Base-by-base conservation (phyloP, 2,888 invertebrate genomes). In the Idaea dimidiata region DNA sequence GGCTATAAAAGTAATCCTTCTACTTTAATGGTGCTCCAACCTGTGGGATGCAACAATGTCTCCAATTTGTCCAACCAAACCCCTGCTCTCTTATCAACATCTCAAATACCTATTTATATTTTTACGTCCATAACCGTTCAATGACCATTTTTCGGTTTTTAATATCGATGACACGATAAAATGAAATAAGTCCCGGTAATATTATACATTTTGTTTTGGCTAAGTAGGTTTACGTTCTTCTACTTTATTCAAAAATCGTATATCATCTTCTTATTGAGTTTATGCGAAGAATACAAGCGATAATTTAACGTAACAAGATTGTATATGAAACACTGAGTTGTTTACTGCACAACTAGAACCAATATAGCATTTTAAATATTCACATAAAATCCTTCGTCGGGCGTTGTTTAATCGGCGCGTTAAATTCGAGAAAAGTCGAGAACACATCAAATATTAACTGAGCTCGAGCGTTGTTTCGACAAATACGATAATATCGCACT, bases 341-440 rank as follows among this genome's bases (percentile, higher is more conserved):
- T 82, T 83, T 82, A 82, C 75, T 76, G 77, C 78, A 80, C 75
- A 87, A 87, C 86, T 89, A 87, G 80, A 87, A 89, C 88, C 91
- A 87, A 91, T 91, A 90, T 84, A 90, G 79, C 87, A 88, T 86
- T 89, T 91, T 88, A 90, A 91, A 89, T 89, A 91, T 91, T 91
- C 88, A 91, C 83, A 87, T 82, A 87, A 88, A 91, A 91, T 89
- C 88, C 87, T 88, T 86, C 86, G 86, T 86, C 81, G 75, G 78
- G 82, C 86, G 86, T 86, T 89, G 88, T 90, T 89, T 91, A 91
- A 90, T 91, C 89, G 90, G 85, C 85, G 85, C 87, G 87, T 90
- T 89, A 89, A 89, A 90, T 91, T 91, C 86, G 86, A 89, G 89
- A 88, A 89, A 91, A 91, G 87, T 90, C 89, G 89, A 89, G 89